Base-by-base conservation (phyloP, 2,888 invertebrate genomes). In the Agonopterix alstromeriana region DNA sequence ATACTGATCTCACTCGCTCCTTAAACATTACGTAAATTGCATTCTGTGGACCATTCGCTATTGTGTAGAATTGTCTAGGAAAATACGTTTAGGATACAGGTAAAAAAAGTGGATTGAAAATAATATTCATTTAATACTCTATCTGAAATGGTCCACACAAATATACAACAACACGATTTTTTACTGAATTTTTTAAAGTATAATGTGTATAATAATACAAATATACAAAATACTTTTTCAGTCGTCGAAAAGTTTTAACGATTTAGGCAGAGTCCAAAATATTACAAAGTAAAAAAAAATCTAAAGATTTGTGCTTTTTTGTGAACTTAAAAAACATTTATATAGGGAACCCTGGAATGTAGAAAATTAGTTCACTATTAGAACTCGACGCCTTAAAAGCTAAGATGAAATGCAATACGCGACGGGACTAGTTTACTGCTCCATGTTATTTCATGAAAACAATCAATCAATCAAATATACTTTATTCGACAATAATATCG, bases 401-500 rank as follows among this genome's bases (percentile, higher is more conserved):
- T 82, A 85, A 53, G 58, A 75, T 76, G 77, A 87, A 87, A 87
- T 86, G 87, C 85, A 66, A 58, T 52, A 62, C 73, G 74, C 86
- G 82, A 76, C 87, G 85, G 83, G 86, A 86, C 87, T 87, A 87
- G 87, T 59, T 63, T 60, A 69, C 73, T 61, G 63, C 71, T 73
- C 76, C 82, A 78, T 70, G 73, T 75, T 76, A 77, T 75, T 71
- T 70, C 61, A 71, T 70, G 66, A 63, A 68, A 67, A 52, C 50
- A 65, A 64, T 51, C 58, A 64, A 55, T n/a, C n/a, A n/a, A n/a
- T n/a, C n/a, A n/a, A n/a, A n/a, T n/a, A n/a, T n/a, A n/a, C n/a
- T n/a, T n/a, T n/a, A n/a, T n/a, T n/a, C n/a, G n/a, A n/a, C n/a
- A n/a, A n/a, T n/a, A 51, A 9, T 36, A 14, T 14, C 14, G 14